These are phyloP conservation scores for Brachionus asplanchnoidis DNA, from an alignment of 1,140 invertebrate genomes.

Conservation along the genomic window DNA sequence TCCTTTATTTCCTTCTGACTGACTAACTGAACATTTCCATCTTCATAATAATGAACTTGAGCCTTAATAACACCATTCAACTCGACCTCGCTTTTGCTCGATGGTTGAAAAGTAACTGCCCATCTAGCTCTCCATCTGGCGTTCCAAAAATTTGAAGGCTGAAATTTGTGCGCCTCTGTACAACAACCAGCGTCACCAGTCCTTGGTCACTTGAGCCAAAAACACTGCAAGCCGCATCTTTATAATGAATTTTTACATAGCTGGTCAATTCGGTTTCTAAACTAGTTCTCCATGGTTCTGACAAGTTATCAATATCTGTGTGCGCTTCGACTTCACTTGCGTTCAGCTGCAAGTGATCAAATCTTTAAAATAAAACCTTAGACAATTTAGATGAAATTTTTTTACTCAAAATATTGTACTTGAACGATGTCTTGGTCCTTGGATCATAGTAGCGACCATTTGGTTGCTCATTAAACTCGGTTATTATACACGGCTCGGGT, in stretches of 20 bases:
- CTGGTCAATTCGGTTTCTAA: conserved; percentile 78
- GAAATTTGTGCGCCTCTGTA: conserved; percentile 89
- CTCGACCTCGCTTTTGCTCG: conserved; percentile 64
- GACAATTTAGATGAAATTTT: not conserved
- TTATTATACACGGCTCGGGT: conserved; percentile 79
- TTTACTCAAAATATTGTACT: conserved; percentile 47
- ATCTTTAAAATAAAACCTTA: conserved; percentile 44
- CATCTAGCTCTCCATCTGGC: conserved; percentile 96
- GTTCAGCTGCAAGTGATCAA: not conserved
- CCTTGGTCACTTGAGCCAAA: conserved; percentile 67
- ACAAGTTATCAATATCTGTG: conserved; percentile 68
- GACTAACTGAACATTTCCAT: conserved; percentile 92
- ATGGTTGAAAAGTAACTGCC: conserved; percentile 74
- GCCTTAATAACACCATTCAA: conserved; percentile 84
- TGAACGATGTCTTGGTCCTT: conserved; percentile 85
- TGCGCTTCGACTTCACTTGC: conserved; percentile 65
- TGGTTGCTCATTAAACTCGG: conserved; percentile 90
- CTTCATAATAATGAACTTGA: conserved; percentile 94
- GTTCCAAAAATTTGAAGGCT: conserved; percentile 99
- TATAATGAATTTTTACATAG: conserved; percentile 84
- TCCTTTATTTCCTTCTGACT: conserved; percentile 52
- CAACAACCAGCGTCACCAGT: conserved; percentile 73
- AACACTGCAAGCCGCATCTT: conserved; percentile 81
- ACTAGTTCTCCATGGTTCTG: conserved; percentile 81
- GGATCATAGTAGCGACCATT: conserved; percentile 86